A percentile compares a stretch with the other conserved stretches of the same genome.
Evolutionary conservation across 2,797 vertebrate species (phyloP).

Genomic region (Poliocrania exsul): DNA sequence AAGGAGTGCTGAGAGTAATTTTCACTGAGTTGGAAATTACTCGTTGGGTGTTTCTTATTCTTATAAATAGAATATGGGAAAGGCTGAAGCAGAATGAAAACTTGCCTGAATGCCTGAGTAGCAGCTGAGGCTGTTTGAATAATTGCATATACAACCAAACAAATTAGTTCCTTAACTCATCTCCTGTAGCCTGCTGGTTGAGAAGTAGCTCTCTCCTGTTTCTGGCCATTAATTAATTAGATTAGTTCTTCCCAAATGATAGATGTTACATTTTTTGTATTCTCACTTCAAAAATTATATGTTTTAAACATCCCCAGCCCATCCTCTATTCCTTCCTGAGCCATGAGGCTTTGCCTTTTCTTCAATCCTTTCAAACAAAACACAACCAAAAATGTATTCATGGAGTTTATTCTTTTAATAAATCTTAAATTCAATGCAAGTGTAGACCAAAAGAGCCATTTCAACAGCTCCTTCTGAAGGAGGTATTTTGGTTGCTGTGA

Average conservation of each 20-base stretch:
- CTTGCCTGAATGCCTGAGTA: background rate
- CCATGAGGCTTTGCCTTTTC: background rate
- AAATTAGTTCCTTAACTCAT: background rate
- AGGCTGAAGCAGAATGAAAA: background rate
- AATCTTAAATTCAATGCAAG: background rate
- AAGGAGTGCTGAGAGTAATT: accelerated
- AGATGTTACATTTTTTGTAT: background rate
- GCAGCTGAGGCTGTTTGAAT: background rate
- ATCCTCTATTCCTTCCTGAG: background rate
- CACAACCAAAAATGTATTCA: background rate
- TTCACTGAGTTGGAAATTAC: accelerated
- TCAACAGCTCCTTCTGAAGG: background rate
- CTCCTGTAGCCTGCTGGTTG: background rate
- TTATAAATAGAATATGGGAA: background rate
- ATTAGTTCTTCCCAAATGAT: background rate
- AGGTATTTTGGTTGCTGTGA: accelerated
- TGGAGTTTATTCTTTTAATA: background rate
- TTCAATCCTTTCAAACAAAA: background rate
- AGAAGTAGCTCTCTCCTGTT: background rate
- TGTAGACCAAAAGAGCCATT: no score
- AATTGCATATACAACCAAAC: background rate
- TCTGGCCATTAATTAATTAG: background rate
- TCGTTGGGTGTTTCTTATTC: background rate
- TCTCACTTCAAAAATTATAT: background rate
- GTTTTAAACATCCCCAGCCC: background rate